A percentile compares a stretch with the other conserved stretches of the same genome.
These are phyloP conservation scores for Coenonympha glycerion DNA, from an alignment of 2,888 invertebrate species.

Conservation along the genomic window DNA sequence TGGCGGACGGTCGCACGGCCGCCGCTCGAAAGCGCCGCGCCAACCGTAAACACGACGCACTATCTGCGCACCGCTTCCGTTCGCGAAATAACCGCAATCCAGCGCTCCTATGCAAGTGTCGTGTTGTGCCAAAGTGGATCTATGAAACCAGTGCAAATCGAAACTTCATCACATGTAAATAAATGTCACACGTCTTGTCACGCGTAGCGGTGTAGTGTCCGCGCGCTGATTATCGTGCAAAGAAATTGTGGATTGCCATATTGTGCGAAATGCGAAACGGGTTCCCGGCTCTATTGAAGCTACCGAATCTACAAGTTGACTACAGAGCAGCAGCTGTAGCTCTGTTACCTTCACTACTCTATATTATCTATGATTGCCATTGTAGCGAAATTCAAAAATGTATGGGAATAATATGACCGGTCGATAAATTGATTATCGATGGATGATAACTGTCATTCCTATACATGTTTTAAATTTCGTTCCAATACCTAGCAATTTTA, in stretches of 20 bases:
- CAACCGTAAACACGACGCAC: constrained; percentile 73
- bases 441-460: no score
- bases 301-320: constrained; percentile 52
- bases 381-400: no score
- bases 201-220: constrained; percentile 60
- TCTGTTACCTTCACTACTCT: no score
- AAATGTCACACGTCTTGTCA: constrained; percentile 60
- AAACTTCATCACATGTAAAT: constrained; percentile 63
- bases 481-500: no score
- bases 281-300: constrained; percentile 53
- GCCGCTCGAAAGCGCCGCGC: constrained; percentile 53
- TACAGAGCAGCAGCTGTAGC: constrained; percentile 28
- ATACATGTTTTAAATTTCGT: no score
- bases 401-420: no score
- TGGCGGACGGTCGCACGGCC: constrained; percentile 43
- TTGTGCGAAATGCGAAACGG: constrained; percentile 52
- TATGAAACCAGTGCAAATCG: constrained; percentile 49
- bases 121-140: constrained; percentile 69
- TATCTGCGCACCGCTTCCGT: constrained; percentile 63
- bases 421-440: no score
- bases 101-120: constrained; percentile 53
- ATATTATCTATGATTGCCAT: no score
- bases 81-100: constrained; percentile 62
- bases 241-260: constrained; percentile 60
- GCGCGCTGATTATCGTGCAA: constrained; percentile 54